phyloP scores from a whole-genome alignment of 2,113 vertebrate species.

The Burhinus oedicnemus region DNA sequence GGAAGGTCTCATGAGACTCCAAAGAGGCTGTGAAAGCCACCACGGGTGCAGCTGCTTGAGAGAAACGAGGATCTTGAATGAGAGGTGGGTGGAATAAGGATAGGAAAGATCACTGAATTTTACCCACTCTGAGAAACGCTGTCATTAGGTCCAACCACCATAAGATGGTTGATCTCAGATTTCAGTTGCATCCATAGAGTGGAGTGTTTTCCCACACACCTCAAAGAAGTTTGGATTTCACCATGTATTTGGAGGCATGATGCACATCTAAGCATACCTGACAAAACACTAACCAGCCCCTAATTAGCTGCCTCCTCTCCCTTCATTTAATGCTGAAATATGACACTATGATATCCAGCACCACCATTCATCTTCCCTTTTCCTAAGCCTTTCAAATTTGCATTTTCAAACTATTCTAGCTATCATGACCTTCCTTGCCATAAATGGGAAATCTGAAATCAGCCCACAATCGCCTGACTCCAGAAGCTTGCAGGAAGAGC shows the following conservation, averaged over 20 bases:
- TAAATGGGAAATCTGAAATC: not conserved
- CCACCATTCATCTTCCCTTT: not conserved
- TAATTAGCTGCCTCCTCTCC: not conserved
- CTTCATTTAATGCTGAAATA: not conserved
- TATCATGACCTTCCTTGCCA: not conserved
- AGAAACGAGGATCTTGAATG: not conserved
- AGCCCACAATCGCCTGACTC: accelerated
- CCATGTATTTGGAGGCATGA: not conserved
- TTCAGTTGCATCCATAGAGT: not conserved
- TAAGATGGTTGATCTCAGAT: not conserved
- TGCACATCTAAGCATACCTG: not conserved
- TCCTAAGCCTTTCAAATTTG: not conserved
- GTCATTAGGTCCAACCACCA: not conserved
- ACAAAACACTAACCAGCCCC: not conserved
- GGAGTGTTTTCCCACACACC: not conserved
- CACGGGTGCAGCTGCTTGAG: not conserved
- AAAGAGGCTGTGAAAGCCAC: not conserved
- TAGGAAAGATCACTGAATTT: not conserved
- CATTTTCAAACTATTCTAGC: not conserved
- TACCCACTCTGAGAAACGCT: not conserved
- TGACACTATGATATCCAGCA: not conserved
- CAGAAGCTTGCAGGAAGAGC: not conserved
- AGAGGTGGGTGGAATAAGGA: not conserved
- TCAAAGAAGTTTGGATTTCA: not conserved
- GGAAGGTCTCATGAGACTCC: not conserved